Evolutionary conservation across 1,140 invertebrate species (phyloP).

Genomic region (silkworm (Bombyx mori)): DNA sequence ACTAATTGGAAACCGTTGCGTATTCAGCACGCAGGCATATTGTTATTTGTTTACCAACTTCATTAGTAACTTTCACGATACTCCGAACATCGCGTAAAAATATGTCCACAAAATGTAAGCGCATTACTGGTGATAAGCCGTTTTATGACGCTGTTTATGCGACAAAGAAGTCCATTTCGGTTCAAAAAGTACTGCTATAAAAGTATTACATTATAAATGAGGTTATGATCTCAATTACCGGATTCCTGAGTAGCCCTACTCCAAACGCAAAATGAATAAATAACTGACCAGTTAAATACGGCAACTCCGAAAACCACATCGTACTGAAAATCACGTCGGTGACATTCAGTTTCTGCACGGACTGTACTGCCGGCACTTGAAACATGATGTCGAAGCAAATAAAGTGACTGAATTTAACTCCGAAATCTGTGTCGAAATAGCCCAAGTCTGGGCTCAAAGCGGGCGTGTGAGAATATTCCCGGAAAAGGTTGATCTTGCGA

Average conservation of each 20-base stretch:
- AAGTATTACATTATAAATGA: neutral
- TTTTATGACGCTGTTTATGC: no score
- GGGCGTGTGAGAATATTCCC: conserved; percentile 68
- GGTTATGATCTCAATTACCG: neutral
- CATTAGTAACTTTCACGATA: neutral
- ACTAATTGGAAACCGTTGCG: no score
- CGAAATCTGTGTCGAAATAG: conserved; percentile 84
- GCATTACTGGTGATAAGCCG: neutral
- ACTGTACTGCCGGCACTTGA: neutral
- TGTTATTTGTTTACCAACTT: no score
- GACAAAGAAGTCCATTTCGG: neutral
- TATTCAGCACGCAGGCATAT: no score
- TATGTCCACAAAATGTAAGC: neutral
- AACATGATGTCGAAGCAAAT: conserved; percentile 49
- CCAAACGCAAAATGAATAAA: neutral
- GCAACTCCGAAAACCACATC: neutral
- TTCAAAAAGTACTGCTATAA: neutral
- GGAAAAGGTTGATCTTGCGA: conserved; percentile 82
- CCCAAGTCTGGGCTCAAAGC: conserved; percentile 50
- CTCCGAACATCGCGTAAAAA: neutral
- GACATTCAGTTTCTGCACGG: neutral
- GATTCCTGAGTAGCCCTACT: neutral
- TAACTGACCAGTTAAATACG: neutral
- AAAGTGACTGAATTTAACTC: conserved; percentile 82
- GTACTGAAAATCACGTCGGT: neutral